phyloP scores from a whole-genome alignment of 1,140 invertebrate species.

The Halictus rubicundus region DNA sequence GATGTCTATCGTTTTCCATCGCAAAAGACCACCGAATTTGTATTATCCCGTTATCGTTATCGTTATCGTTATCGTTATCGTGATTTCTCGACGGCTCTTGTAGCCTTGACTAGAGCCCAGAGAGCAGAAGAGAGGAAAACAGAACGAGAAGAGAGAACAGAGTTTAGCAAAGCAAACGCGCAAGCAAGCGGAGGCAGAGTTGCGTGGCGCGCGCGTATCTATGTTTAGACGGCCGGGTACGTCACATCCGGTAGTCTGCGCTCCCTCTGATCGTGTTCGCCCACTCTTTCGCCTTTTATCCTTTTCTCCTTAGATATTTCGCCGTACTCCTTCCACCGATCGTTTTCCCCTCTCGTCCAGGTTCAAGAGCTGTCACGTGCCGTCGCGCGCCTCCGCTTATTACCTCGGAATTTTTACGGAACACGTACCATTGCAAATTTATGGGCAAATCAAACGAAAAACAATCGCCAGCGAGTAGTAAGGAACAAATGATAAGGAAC shows the following conservation, averaged over 20 bases:
- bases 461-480: too few species aligned
- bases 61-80: slow-evolving; percentile 10
- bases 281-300: slow-evolving; percentile 42
- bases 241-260: slow-evolving; percentile 71
- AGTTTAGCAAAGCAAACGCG: slow-evolving; percentile 34
- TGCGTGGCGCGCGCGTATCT: slow-evolving; percentile 62
- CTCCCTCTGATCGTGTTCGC: slow-evolving; percentile 51
- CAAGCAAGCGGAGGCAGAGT: slow-evolving; percentile 47
- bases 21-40: too few species aligned
- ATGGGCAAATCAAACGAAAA: background rate
- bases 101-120: slow-evolving; percentile 63
- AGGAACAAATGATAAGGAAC: too few species aligned
- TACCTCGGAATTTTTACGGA: too few species aligned
- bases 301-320: slow-evolving; percentile 20
- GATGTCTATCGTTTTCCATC: too few species aligned
- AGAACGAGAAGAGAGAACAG: background rate
- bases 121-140: slow-evolving; percentile 26
- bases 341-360: background rate
- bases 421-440: too few species aligned
- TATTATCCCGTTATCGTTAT: background rate
- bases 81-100: slow-evolving; percentile 47
- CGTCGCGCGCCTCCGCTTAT: slow-evolving; percentile 2
- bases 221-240: slow-evolving; percentile 71
- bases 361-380: slow-evolving; percentile 8
- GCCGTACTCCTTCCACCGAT: background rate